Conservation (phyloP, 2,888 invertebrate species). For the Andrena praecox region DNA sequence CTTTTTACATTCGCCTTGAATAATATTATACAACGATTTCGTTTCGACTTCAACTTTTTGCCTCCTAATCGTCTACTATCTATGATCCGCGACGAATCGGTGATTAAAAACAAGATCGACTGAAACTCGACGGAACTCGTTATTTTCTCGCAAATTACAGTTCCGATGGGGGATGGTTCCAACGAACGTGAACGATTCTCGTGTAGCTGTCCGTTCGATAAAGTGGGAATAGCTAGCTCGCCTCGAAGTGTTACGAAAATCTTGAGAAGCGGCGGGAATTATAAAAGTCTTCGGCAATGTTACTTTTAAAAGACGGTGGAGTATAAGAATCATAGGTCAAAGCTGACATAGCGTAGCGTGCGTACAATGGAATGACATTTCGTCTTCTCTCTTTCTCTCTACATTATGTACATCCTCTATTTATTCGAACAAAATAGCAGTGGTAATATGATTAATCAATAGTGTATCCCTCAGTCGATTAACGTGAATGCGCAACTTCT, state of each 20-base stretch:
- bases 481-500: slow-evolving; percentile 70
- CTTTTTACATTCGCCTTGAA: slow-evolving; percentile 58
- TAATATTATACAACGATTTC: slow-evolving; percentile 52
- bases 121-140: slow-evolving; percentile 5
- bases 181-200: slow-evolving; percentile 11
- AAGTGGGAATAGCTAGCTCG: slow-evolving; percentile 1
- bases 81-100: slow-evolving; percentile 28
- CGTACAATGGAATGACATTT: slow-evolving; percentile 64
- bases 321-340: slow-evolving; percentile 44
- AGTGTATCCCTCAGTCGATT: slow-evolving; percentile 76
- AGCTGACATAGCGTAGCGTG: slow-evolving; percentile 40
- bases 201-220: slow-evolving; percentile 3
- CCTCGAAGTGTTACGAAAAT: slow-evolving; percentile 6
- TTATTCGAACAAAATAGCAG: slow-evolving; percentile 76
- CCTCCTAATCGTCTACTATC: slow-evolving; percentile 27
- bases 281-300: slow-evolving; percentile 17
- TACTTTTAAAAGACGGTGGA: slow-evolving; percentile 26
- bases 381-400: background rate
- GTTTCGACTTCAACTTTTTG: slow-evolving; percentile 24
- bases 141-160: background rate
- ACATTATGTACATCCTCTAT: slow-evolving; percentile 67
- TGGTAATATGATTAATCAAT: slow-evolving; percentile 70
- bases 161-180: slow-evolving; percentile 20
- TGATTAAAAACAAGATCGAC: slow-evolving; percentile 41
- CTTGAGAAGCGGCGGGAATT: slow-evolving; percentile 14